These are phyloP conservation scores for Proales similis DNA, from an alignment of 1,140 invertebrate species.

Conservation along the genomic window DNA sequence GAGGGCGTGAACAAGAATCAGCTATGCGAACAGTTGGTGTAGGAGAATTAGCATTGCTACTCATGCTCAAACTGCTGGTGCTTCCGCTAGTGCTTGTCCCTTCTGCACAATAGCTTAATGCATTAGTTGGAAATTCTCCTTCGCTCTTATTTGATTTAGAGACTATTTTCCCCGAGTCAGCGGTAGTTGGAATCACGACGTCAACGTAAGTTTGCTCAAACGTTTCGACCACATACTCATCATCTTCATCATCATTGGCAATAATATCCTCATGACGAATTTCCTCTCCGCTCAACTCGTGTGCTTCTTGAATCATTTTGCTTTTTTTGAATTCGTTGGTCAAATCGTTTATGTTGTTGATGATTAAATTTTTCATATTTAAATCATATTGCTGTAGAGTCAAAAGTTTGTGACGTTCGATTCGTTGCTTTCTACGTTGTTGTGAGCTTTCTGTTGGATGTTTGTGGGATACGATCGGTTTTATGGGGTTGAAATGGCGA, in stretches of 20 bases:
- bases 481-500: no score
- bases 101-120: no score
- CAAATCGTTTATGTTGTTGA: conserved; percentile 35
- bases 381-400: conserved; percentile 35
- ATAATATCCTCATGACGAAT: not conserved
- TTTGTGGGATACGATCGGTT: no score
- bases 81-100: no score
- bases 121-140: no score
- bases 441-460: conserved; percentile 31
- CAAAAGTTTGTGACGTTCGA: conserved; percentile 17
- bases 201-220: conserved; percentile 35
- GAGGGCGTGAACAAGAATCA: no score
- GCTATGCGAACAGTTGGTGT: no score
- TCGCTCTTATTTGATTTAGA: no score
- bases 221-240: conserved; percentile 26
- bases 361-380: conserved; percentile 37
- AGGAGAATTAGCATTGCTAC: no score
- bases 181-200: no score
- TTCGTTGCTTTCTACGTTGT: conserved; percentile 30
- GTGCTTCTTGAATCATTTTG: conserved; percentile 17
- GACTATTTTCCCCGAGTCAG: no score
- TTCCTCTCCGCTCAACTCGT: conserved; percentile 4
- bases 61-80: no score
- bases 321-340: conserved; percentile 22
- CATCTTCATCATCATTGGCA: conserved; percentile 10